These are phyloP conservation scores for Ostrea edulis DNA, from an alignment of 1,140 invertebrate genomes.

Conservation along the genomic window DNA sequence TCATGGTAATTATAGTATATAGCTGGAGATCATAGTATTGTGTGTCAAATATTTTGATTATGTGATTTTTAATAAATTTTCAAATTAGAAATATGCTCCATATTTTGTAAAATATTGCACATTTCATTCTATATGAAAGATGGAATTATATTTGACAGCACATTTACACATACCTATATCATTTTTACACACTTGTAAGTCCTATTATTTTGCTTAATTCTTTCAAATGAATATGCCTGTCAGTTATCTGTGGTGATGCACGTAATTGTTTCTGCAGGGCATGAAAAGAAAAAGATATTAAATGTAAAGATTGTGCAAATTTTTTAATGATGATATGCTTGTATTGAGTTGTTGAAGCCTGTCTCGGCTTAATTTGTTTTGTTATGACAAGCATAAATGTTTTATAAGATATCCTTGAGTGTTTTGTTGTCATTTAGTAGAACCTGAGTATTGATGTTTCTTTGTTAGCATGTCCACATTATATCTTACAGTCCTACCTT, in stretches of 20 bases:
- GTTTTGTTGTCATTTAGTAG: no score
- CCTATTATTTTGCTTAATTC: background rate
- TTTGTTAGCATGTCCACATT: no score
- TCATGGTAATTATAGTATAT: background rate
- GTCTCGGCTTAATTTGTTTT: background rate
- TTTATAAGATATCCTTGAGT: background rate
- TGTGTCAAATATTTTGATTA: background rate
- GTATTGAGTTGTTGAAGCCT: background rate
- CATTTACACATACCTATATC: background rate
- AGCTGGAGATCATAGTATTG: background rate
- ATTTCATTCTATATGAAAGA: background rate
- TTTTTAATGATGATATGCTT: background rate
- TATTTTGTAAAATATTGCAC: background rate
- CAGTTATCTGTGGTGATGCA: no score
- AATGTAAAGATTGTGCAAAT: background rate
- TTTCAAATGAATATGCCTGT: background rate
- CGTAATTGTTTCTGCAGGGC: no score
- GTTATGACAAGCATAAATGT: constrained; percentile 8
- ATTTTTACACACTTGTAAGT: background rate
- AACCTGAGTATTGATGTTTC: no score
- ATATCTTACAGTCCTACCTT: no score
- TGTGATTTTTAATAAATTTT: background rate
- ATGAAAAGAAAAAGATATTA: background rate
- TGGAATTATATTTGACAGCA: background rate
- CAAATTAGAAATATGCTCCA: background rate